phyloP scores from a whole-genome alignment of 2,888 invertebrate species.

The Odontocolon sp. region DNA sequence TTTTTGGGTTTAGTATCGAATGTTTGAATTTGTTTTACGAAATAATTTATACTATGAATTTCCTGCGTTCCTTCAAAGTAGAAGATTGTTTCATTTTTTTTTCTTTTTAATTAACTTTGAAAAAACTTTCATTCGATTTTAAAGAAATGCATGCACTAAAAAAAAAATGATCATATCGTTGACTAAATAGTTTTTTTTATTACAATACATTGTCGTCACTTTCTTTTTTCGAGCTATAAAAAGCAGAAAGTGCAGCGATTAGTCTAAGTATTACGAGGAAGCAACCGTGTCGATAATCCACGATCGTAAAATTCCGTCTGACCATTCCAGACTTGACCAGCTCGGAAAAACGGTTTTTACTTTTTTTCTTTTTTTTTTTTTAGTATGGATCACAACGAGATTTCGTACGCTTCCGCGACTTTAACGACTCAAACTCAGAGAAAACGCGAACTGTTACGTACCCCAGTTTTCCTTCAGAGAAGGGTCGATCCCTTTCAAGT shows the following conservation, averaged over 20 bases:
- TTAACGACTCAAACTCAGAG: constrained; percentile 37
- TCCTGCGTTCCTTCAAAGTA: too few relatives aligned
- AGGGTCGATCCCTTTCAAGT: neutral
- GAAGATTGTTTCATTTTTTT: too few relatives aligned
- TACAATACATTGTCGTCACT: neutral
- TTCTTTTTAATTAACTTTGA: neutral
- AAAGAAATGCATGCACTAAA: too few relatives aligned
- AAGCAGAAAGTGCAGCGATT: constrained; percentile 21
- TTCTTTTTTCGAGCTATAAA: neutral
- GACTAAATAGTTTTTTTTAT: neutral
- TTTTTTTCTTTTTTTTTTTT: constrained; percentile 21
- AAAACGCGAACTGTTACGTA: neutral
- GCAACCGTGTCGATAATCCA: constrained; percentile 43
- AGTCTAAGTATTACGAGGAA: constrained; percentile 15
- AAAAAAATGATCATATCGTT: neutral
- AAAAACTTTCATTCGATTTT: neutral
- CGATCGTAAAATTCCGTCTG: constrained; percentile 49
- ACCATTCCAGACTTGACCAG: constrained; percentile 32
- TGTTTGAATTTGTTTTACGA: too few relatives aligned
- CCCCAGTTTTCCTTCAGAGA: neutral
- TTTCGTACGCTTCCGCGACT: neutral
- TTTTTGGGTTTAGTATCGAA: too few relatives aligned
- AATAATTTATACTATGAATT: too few relatives aligned
- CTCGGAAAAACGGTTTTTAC: constrained; percentile 7
- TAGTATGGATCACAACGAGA: constrained; percentile 25